These are phyloP conservation scores for Neelides sp. DNA, from an alignment of 1,140 invertebrate species.

Conservation along the genomic window DNA sequence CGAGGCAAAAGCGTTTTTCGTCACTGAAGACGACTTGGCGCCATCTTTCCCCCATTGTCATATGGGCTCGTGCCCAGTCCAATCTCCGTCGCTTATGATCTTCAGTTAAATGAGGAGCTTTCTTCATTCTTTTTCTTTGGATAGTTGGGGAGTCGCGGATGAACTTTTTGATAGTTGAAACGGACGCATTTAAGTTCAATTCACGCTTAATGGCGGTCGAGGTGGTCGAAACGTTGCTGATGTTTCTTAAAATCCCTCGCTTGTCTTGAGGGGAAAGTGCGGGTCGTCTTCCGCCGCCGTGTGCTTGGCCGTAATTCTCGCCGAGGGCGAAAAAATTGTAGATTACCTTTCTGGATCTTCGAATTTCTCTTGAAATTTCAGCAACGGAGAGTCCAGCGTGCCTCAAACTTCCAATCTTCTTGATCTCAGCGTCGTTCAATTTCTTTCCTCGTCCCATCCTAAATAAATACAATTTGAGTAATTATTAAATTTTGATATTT, in stretches of 20 bases:
- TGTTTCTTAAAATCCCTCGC: background rate
- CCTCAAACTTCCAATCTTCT: background rate
- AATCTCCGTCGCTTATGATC: too few species aligned
- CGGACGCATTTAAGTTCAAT: background rate
- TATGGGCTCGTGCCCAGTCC: constrained; percentile 1
- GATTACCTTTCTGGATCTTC: background rate
- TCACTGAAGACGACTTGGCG: constrained; percentile 2
- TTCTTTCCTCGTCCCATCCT: background rate
- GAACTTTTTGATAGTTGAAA: background rate
- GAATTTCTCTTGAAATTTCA: background rate
- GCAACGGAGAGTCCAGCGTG: background rate
- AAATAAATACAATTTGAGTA: too few species aligned
- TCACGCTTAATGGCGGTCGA: background rate
- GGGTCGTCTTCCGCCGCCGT: background rate
- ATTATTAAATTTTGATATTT: too few species aligned
- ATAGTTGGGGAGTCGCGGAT: background rate
- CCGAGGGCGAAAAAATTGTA: background rate
- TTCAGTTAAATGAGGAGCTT: too few species aligned
- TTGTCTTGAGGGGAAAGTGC: background rate
- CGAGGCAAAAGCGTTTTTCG: constrained; percentile 5
- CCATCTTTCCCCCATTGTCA: background rate
- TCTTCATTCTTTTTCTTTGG: too few species aligned
- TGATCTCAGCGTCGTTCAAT: background rate
- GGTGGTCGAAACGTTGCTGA: background rate
- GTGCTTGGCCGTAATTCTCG: background rate